phyloP scores from a whole-genome alignment of 2,113 vertebrate species.

The Tragelaphus scriptus region DNA sequence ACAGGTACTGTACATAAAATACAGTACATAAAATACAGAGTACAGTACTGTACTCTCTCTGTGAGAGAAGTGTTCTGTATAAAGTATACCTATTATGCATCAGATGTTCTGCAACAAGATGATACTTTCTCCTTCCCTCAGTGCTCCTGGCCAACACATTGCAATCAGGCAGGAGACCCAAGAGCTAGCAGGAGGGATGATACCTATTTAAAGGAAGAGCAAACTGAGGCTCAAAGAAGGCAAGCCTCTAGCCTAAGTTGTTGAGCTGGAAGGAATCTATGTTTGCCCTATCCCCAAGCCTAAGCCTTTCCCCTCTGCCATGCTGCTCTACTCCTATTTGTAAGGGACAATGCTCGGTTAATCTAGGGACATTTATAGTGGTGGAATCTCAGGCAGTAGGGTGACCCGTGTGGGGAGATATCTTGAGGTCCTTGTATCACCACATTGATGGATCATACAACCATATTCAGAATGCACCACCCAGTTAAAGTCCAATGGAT shows the following conservation, averaged over 20 bases:
- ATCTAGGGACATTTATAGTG: not conserved
- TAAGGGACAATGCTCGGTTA: not conserved
- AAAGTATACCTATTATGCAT: not conserved
- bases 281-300: not conserved
- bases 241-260: not conserved
- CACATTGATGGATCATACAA: too few species aligned
- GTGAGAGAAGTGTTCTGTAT: not conserved
- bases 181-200: not conserved
- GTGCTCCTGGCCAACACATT: not conserved
- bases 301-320: not conserved
- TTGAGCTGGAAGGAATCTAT: not conserved
- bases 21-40: too few species aligned
- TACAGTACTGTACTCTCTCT: not conserved
- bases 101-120: not conserved
- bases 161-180: not conserved
- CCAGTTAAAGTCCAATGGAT: not conserved
- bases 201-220: not conserved
- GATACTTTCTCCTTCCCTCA: not conserved
- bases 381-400: not conserved
- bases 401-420: not conserved
- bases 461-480: not conserved
- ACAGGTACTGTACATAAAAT: not conserved
- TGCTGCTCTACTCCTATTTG: fast-evolving
- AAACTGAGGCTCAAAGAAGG: not conserved
- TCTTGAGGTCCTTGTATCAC: not conserved